Evolutionary conservation across 30 jellyfish, hydroid and myxozoan genomes (phyloP), one percentile per base, ranked within the genome.

Genomic region (Cassiopea xamachana): DNA sequence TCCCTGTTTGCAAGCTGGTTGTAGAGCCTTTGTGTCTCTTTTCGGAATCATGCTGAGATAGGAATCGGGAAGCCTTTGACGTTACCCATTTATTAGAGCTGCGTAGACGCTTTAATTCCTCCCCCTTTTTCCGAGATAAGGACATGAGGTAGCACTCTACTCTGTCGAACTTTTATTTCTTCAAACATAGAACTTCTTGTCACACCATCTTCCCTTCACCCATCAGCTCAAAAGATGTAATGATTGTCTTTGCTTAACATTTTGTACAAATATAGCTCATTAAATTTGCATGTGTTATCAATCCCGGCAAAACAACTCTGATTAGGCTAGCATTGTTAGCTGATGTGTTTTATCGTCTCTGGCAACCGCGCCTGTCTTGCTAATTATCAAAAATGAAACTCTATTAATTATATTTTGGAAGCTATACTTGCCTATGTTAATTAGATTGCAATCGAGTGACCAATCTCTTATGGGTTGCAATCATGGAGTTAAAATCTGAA

Each of bases 331-430:
- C 69, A 14, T 64, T 64, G 27, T 64, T 17, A 14, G 74, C 74
- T 7, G 8, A 64, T 9, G 43, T 64, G 74, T 64, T 64, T 14
- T 64, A 14, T 64, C 74, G 74, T 17, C 19, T 64, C 43, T 64
- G 74, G 15, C 74, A 64, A 64, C 74, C 74, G 74, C 74, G 74
- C 10, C 15, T 64, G 43, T 64, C 74, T 64, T 64, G 5, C 74
- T 64, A 64, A 64, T 64, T 64, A 64, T 64, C 74, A 17, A 64
- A 64, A 64, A 9, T 27, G 74, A 64, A 64, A 2, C 74, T 9
- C 43, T 17, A 7, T 64, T 64, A 64, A 64, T 64, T 2, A 9
- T 64, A 27, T 64, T 64, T 64, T 64, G 74, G 74, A 7, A 64
- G 15, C 74, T 7, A 7, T 64, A 5, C 74, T 64, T 64, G 43